A percentile compares a stretch with the other conserved stretches of the same genome.
These are phyloP conservation scores for Silurus meridionalis DNA, from an alignment of 2,113 vertebrate genomes.

Conservation along the genomic window DNA sequence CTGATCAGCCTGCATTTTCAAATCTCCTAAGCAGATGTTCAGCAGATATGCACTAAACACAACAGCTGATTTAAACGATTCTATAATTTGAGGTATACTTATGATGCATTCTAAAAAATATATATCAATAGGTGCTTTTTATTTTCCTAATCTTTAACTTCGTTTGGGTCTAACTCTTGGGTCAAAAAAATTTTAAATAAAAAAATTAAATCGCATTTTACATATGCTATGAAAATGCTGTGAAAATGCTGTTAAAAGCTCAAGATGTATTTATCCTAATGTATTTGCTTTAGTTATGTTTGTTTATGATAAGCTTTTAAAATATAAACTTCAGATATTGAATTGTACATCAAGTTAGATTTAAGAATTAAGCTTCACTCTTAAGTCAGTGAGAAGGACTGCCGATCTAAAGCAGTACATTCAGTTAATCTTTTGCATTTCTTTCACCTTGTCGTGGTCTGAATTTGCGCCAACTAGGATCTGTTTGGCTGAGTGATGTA, in stretches of 20 bases:
- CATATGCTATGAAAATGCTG: neutral
- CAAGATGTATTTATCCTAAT: neutral
- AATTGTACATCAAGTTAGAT: neutral
- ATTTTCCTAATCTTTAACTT: neutral
- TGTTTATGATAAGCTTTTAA: neutral
- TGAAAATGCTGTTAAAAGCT: neutral
- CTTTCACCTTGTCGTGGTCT: neutral
- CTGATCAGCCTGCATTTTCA: neutral
- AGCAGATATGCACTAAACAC: constrained; percentile 3
- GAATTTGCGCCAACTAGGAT: neutral
- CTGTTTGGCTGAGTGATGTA: neutral
- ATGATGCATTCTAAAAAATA: neutral
- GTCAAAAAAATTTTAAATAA: neutral
- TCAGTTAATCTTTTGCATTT: neutral
- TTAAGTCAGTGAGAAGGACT: neutral
- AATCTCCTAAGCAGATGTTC: neutral
- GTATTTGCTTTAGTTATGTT: neutral
- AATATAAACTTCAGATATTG: neutral
- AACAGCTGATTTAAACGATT: neutral
- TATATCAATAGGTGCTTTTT: neutral
- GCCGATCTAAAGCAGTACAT: neutral
- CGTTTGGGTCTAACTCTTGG: neutral
- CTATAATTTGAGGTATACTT: neutral
- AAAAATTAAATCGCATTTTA: neutral
- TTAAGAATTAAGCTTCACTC: neutral